Evolutionary conservation across 2,113 vertebrate species (phyloP).

Genomic region (Vanacampus margaritifer): DNA sequence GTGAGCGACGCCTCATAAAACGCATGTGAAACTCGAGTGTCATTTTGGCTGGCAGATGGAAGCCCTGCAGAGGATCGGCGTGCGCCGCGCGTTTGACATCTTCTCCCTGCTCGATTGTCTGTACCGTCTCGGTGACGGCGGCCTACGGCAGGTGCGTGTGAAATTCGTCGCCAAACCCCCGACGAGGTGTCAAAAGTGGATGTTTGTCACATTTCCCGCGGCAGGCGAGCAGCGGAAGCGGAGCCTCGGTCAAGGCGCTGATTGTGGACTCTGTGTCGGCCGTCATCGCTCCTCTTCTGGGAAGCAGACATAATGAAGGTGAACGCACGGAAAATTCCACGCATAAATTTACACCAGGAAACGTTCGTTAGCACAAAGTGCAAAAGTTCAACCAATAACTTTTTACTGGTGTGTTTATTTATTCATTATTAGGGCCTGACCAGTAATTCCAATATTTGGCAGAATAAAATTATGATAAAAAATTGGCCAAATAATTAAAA

Average conservation of each 20-base stretch:
- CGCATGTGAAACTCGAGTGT: background rate
- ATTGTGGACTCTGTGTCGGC: constrained; percentile 89
- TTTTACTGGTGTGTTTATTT: too few species aligned
- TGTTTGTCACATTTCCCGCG: constrained; percentile 24
- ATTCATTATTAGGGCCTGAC: too few species aligned
- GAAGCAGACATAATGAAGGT: constrained; percentile 88
- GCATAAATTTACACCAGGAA: background rate
- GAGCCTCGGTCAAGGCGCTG: constrained; percentile 76
- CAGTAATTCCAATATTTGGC: too few species aligned
- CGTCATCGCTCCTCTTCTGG: constrained; percentile 82
- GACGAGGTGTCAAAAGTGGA: background rate
- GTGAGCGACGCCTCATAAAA: background rate
- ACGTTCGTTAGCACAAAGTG: too few species aligned
- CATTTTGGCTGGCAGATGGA: constrained; percentile 69
- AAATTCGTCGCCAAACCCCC: background rate
- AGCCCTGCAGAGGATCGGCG: constrained; percentile 82
- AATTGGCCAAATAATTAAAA: too few species aligned
- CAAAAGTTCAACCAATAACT: too few species aligned
- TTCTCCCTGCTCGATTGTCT: constrained; percentile 77
- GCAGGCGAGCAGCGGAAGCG: constrained; percentile 55
- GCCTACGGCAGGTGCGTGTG: constrained; percentile 79
- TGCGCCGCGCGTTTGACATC: constrained; percentile 76
- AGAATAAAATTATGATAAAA: too few species aligned
- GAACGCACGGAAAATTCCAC: background rate
- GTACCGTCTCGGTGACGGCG: constrained; percentile 66